Base-by-base conservation (phyloP, 2,797 vertebrate species). In the Rhinatrema bivittatum region DNA sequence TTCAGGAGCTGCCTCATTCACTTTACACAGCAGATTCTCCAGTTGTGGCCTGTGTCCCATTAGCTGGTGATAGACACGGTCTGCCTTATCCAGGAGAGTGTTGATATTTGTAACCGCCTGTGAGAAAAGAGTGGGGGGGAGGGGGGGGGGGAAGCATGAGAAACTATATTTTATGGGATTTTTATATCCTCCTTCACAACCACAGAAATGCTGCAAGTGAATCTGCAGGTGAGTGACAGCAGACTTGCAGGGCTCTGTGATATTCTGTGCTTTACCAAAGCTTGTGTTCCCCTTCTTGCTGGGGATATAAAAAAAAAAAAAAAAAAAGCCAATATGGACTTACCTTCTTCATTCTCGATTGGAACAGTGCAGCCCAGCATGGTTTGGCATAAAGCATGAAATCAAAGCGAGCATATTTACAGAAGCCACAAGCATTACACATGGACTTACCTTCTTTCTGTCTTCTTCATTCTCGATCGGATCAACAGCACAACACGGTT, bases 101-200 rank as follows among this genome's bases (percentile, higher is more conserved):
- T 99, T 98, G 56, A 99, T 99, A 68, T 98, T 99, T 23, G 94
- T 98, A 41, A 99, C 96, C 3, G 96, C 96, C 96, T 99, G 29
- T 10, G 2, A 10, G 2, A 40, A 11, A 9, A 11, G 19, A 34
- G 25, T 33, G n/a, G n/a, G n/a, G n/a, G n/a, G n/a, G n/a, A 32
- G 11, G 17, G 33, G 26, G 39, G 7, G 4, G 30, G 21, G 9
- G 4, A 8, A 10, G 10, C 1, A 9, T 2, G 27, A 4, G 36
- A 20, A 20, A 10, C 19, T 4, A 10, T 32, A 1, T 13, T 7
- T 14, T 7, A 10, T n/a, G n/a, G 13, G 4, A 9, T 12, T 2
- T 2, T 4, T 7, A 28, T 3, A 20, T 7, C 3, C 11, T 3
- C 16, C 15, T 11, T 10, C 26, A 16, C 26, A 31, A n/a, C 10